Evolutionary conservation across 2,888 invertebrate species (phyloP).

Genomic region (Empis stercorea): DNA sequence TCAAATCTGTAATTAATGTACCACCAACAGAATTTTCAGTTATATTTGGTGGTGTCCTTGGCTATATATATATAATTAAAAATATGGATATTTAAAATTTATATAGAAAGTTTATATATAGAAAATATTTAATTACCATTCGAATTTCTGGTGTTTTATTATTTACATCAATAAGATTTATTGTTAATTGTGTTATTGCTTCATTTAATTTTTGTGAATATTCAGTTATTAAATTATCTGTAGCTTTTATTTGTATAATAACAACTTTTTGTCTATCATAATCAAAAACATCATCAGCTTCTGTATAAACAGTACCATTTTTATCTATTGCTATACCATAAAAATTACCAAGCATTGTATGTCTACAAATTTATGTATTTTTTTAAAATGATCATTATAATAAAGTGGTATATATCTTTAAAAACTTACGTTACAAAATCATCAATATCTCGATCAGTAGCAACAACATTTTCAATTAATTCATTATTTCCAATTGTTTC

Average conservation of each 20-base stretch:
- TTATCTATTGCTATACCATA: constrained; percentile 40
- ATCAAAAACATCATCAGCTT: constrained; percentile 43
- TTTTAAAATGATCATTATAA: no score
- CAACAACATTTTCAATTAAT: constrained; percentile 41
- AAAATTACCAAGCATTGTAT: constrained; percentile 40
- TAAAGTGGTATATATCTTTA: background rate
- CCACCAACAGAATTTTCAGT: constrained; percentile 42
- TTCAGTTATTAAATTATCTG: constrained; percentile 35
- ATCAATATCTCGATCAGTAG: constrained; percentile 47
- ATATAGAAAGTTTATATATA: background rate
- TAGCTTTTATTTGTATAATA: constrained; percentile 41
- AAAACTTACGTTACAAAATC: constrained; percentile 44
- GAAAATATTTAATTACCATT: constrained; percentile 40
- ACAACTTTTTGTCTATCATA: constrained; percentile 46
- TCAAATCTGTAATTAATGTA: constrained; percentile 30
- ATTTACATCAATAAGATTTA: constrained; percentile 55
- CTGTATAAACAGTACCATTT: constrained; percentile 44
- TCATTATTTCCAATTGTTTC: constrained; percentile 44
- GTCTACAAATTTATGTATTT: constrained; percentile 37
- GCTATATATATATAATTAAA: constrained; percentile 27
- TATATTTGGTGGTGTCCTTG: constrained; percentile 38
- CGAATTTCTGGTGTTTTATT: constrained; percentile 55
- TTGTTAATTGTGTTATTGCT: constrained; percentile 41
- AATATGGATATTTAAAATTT: background rate
- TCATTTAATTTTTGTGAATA: constrained; percentile 13